Percentiles rank a stretch among this genome's conserved stretches.
These are phyloP conservation scores for Parascotia fuliginaria DNA, from an alignment of 2,888 invertebrate genomes.

Conservation along the genomic window DNA sequence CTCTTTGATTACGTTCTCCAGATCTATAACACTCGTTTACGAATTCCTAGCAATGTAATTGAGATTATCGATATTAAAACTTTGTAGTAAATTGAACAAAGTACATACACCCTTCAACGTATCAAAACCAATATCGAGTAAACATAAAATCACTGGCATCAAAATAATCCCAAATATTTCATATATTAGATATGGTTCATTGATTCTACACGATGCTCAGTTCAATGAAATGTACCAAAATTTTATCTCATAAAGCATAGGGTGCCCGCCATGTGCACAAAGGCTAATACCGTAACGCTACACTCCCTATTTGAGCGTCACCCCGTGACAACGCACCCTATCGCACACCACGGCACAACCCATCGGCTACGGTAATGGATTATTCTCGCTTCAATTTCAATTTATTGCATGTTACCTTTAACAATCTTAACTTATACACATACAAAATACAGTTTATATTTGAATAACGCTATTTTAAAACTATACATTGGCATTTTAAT, in stretches of 20 bases:
- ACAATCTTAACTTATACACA: background rate
- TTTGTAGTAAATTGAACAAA: constrained; percentile 17
- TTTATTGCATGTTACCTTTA: constrained; percentile 8
- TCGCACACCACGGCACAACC: constrained; percentile 57
- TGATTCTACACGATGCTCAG: constrained; percentile 12
- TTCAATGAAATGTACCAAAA: constrained; percentile 19
- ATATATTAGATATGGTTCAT: constrained; percentile 13
- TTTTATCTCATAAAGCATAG: constrained; percentile 43
- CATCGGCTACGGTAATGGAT: constrained; percentile 60
- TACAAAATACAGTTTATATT: constrained; percentile 5
- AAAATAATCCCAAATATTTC: background rate
- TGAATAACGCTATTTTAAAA: background rate
- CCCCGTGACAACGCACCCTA: constrained; percentile 51
- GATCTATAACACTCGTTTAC: too few relatives aligned
- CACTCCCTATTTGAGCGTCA: constrained; percentile 56
- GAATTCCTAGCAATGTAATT: too few relatives aligned
- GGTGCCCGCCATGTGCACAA: constrained; percentile 49
- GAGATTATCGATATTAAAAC: too few relatives aligned
- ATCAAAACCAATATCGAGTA: background rate
- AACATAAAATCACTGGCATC: background rate
- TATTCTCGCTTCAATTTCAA: constrained; percentile 35
- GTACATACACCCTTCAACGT: constrained; percentile 13
- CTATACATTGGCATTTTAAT: background rate
- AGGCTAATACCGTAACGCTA: constrained; percentile 49
- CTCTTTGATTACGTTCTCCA: too few relatives aligned